Evolutionary conservation across 1,140 invertebrate genomes (phyloP).

Genomic region (Neoseiulus cucumeris): DNA sequence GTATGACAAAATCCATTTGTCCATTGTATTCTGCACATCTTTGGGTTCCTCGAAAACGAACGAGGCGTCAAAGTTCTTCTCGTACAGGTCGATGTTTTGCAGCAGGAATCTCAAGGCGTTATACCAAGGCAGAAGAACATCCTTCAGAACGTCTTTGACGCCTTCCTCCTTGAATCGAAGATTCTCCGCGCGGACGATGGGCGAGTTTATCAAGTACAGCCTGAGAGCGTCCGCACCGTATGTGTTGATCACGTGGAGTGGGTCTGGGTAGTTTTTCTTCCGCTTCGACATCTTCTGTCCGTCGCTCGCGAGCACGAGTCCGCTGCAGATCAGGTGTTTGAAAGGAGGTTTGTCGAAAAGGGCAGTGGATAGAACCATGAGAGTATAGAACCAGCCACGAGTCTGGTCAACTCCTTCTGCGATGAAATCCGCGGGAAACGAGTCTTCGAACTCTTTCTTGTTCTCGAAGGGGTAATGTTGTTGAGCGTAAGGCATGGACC

Average conservation of each 20-base stretch:
- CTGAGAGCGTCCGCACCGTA: constrained; percentile 92
- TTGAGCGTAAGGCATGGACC: constrained; percentile 71
- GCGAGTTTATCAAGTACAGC: constrained; percentile 92
- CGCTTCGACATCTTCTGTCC: constrained; percentile 99
- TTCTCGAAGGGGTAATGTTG: constrained; percentile 91
- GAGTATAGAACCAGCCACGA: constrained; percentile 94
- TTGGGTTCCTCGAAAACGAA: constrained; percentile 23
- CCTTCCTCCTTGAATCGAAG: constrained; percentile 91
- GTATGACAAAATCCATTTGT: constrained; percentile 90
- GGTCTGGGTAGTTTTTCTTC: constrained; percentile 97
- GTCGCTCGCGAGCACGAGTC: constrained; percentile 79
- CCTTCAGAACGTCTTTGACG: constrained; percentile 84
- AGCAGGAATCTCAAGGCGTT: constrained; percentile 91
- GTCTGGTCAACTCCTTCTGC: constrained; percentile 99
- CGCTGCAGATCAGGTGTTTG: constrained; percentile 91
- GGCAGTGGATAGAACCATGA: constrained; percentile 83
- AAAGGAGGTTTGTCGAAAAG: constrained; percentile 93
- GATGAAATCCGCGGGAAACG: constrained; percentile 98
- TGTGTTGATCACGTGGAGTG: constrained; percentile 67
- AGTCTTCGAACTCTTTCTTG: constrained; percentile 68
- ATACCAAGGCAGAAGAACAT: constrained; percentile 96
- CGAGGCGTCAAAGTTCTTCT: constrained; percentile 35
- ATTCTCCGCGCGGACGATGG: constrained; percentile 90
- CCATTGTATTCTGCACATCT: constrained; percentile 62
- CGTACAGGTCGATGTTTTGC: constrained; percentile 69